Evolutionary conservation across 2,797 vertebrate species (phyloP), one percentile per base, ranked within the genome.

Genomic region (Bothrops alternatus): DNA sequence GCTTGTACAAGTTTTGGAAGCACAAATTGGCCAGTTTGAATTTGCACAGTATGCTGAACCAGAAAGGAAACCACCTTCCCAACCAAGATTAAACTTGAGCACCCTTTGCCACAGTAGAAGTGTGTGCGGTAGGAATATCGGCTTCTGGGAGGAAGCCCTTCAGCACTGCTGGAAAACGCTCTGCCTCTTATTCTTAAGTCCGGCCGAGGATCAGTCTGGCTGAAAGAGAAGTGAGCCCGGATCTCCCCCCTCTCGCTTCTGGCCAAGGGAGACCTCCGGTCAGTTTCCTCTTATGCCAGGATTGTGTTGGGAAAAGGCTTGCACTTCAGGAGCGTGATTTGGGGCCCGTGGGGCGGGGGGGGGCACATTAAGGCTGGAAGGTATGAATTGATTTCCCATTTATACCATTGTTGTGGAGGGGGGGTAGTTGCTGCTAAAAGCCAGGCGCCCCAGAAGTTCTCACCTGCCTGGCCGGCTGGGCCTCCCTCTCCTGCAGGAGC

Each of bases 401-500:
- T 78, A 20, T 3, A 42, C 32, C 20, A 32, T 32, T 57, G 1
- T 32, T 1, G 53, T 14, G 11, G 53, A 5, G 2, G 16, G n/a
- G 55, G 86, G n/a, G 13, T 6, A 28, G 56, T 1, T 58, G 2
- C 1, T 42, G 69, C 69, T 16, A 78, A 23, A 78, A 42, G 18
- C 18, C n/a, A n/a, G n/a, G n/a, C n/a, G n/a, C n/a, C n/a, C 69
- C 18, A 8, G 69, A 6, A 37, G 32, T 6, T 11, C 61, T 63
- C 37, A 10, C 13, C 1, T 0, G 0, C 47, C 47, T 53, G 26
- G 3, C 63, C 0, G 18, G 11, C 50, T 10, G 50, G 2, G 3
- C 57, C 57, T 23, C 14, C 47, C 47, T 8, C 86, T 4, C 0
- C 93, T 93, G 47, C 96, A 99, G 99, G 97, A 99, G 99, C 97